Conservation (phyloP, 2,888 invertebrate species). For the Idaea straminata region DNA sequence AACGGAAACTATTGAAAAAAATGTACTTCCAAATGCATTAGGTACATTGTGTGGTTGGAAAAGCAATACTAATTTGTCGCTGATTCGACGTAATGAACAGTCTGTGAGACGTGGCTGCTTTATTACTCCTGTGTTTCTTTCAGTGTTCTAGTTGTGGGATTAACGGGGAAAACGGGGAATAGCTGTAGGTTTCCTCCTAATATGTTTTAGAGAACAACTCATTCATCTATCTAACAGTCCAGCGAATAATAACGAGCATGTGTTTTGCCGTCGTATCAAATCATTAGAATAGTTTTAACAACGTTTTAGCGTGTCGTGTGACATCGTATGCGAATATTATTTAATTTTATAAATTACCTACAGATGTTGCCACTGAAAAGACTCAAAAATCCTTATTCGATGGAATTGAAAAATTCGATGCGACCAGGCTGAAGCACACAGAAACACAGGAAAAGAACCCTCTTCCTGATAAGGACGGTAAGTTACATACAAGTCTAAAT, state of each 20-base stretch:
- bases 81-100: slow-evolving; percentile 23
- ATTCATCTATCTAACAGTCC: neutral
- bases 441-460: slow-evolving; percentile 96
- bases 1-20: slow-evolving; percentile 90
- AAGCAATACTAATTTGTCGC: slow-evolving; percentile 31
- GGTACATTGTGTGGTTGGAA: slow-evolving; percentile 77
- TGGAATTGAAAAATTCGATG: slow-evolving; percentile 92
- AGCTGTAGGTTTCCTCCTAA: neutral
- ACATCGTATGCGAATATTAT: slow-evolving; percentile 12
- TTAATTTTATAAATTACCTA: slow-evolving; percentile 45
- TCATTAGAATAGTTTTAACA: neutral
- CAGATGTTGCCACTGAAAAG: slow-evolving; percentile 94
- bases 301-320: slow-evolving; percentile 30
- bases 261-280: slow-evolving; percentile 22
- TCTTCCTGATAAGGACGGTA: slow-evolving; percentile 96
- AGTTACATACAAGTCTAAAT: slow-evolving; percentile 21
- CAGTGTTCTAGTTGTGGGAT: slow-evolving; percentile 12
- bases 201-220: neutral
- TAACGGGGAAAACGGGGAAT: slow-evolving; percentile 10
- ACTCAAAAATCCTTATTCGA: slow-evolving; percentile 90
- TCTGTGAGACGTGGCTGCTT: slow-evolving; percentile 38
- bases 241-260: slow-evolving; percentile 50
- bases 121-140: slow-evolving; percentile 30
- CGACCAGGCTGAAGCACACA: slow-evolving; percentile 91
- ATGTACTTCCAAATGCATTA: slow-evolving; percentile 90